Percentiles rank a stretch among this genome's conserved stretches.
Evolutionary conservation across 2,888 invertebrate species (phyloP).

Genomic region (Hemistola chrysoprasaria): DNA sequence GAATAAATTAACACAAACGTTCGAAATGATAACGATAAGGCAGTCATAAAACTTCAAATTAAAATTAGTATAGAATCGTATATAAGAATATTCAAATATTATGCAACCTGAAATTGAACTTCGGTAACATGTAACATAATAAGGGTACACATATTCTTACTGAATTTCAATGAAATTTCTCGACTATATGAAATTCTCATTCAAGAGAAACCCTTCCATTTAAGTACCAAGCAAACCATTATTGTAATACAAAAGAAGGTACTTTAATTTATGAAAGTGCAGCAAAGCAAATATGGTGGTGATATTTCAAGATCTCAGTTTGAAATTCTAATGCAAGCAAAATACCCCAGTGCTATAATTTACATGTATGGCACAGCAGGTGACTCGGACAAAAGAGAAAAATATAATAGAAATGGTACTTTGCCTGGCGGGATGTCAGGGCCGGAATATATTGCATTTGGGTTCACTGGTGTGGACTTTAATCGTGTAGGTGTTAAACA

Average conservation of each 20-base stretch:
- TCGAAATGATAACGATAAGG: too few relatives aligned
- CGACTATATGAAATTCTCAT: too few relatives aligned
- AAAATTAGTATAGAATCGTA: too few relatives aligned
- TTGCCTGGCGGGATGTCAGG: conserved; percentile 36
- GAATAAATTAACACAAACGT: too few relatives aligned
- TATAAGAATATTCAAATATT: too few relatives aligned
- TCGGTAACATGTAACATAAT: too few relatives aligned
- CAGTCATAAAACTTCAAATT: too few relatives aligned
- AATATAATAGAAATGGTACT: conserved; percentile 29
- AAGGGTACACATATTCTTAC: too few relatives aligned
- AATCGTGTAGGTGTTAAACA: conserved; percentile 15
- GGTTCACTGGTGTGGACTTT: conserved; percentile 21
- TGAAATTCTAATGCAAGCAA: conserved; percentile 26
- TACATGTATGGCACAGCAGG: conserved; percentile 56
- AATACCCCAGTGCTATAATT: conserved; percentile 47
- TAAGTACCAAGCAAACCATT: too few relatives aligned
- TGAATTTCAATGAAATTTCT: too few relatives aligned
- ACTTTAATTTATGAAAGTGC: conserved; percentile 4
- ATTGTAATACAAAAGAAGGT: background rate
- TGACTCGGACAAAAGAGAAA: conserved; percentile 33
- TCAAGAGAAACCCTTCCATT: too few relatives aligned
- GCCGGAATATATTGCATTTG: conserved; percentile 26
- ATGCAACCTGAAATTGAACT: too few relatives aligned
- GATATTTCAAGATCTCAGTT: conserved; percentile 23
- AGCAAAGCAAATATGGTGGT: conserved; percentile 4